phyloP scores from a whole-genome alignment of 2,113 vertebrate genomes.

The Phylloscopus trochilus region DNA sequence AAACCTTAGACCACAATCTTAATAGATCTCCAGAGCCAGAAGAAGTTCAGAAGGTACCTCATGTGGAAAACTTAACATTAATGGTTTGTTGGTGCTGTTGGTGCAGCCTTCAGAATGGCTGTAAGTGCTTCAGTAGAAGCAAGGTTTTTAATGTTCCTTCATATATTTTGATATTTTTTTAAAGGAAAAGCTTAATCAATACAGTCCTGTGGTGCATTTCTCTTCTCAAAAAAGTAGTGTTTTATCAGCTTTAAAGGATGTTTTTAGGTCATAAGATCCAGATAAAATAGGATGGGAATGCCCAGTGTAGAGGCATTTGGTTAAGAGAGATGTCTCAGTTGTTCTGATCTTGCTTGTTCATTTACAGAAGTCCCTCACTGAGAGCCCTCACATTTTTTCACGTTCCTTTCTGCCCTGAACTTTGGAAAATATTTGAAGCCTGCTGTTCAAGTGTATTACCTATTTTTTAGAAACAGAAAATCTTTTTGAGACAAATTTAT shows the following conservation, averaged over 20 bases:
- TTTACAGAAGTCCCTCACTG: neutral
- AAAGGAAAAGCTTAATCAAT: neutral
- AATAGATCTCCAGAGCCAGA: neutral
- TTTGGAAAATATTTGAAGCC: neutral
- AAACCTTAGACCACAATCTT: neutral
- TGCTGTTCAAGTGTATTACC: rapidly evolving
- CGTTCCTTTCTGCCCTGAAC: neutral
- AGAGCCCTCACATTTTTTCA: neutral
- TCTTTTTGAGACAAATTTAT: neutral
- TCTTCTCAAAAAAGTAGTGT: neutral
- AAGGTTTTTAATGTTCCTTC: neutral
- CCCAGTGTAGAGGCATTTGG: neutral
- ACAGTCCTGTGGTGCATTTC: neutral
- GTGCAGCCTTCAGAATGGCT: neutral
- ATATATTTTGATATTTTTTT: neutral
- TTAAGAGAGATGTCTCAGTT: neutral
- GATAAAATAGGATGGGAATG: neutral
- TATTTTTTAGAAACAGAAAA: neutral
- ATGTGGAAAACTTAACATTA: neutral
- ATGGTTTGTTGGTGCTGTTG: neutral
- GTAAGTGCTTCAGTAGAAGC: neutral
- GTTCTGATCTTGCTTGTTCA: neutral
- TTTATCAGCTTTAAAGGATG: neutral
- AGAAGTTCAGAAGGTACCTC: neutral
- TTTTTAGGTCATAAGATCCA: neutral